Percentiles rank a stretch among this genome's conserved stretches.
Evolutionary conservation across 1,140 invertebrate genomes (phyloP).

Genomic region (Coelopa frigida): DNA sequence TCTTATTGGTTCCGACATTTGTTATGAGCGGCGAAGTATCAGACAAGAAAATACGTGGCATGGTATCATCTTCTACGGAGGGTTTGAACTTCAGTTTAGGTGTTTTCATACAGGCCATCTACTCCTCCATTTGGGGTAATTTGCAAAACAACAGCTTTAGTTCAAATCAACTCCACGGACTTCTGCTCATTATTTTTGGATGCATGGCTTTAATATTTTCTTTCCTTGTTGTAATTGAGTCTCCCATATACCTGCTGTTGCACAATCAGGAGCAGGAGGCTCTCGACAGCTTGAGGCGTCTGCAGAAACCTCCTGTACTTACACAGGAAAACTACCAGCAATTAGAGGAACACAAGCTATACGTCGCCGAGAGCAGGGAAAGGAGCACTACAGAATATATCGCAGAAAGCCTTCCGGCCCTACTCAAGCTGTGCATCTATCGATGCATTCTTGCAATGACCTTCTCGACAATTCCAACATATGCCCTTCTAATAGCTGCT

Average conservation of each 20-base stretch:
- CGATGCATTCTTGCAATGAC: conserved; percentile 21
- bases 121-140: conserved; percentile 20
- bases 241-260: conserved; percentile 26
- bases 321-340: conserved; percentile 32
- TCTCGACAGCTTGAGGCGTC: conserved; percentile 22
- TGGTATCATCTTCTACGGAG: conserved; percentile 22
- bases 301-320: conserved; percentile 31
- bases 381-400: conserved; percentile 11
- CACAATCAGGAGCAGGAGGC: conserved; percentile 24
- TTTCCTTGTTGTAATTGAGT: conserved; percentile 25
- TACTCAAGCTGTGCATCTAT: conserved; percentile 23
- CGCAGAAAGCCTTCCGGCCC: conserved; percentile 16
- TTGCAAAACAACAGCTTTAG: conserved; percentile 21
- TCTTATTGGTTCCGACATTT: conserved; percentile 29
- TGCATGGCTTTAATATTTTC: conserved; percentile 20
- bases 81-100: conserved; percentile 26
- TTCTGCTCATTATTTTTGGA: conserved; percentile 24
- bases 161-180: conserved; percentile 26
- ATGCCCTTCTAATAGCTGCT: conserved; percentile 10
- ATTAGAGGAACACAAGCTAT: conserved; percentile 34
- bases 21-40: conserved; percentile 27
- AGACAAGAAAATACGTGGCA: conserved; percentile 19
- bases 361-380: conserved; percentile 24
- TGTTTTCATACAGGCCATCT: conserved; percentile 28
- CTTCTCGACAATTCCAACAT: conserved; percentile 22